phyloP scores from a whole-genome alignment of 2,888 invertebrate species.

The Odontomyia ornata region DNA sequence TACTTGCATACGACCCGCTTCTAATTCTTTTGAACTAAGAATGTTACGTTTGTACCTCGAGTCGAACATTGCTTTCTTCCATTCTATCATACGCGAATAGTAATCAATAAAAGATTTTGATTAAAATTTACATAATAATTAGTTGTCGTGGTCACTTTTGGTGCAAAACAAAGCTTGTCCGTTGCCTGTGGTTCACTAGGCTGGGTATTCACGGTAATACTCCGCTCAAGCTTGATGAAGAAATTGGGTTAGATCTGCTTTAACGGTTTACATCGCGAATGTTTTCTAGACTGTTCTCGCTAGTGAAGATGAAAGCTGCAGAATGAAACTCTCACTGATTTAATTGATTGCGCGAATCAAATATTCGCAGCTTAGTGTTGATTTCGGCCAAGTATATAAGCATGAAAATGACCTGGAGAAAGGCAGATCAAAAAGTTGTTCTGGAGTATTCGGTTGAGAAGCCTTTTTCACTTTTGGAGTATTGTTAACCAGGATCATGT shows the following conservation, averaged over 20 bases:
- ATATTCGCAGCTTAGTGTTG: not conserved
- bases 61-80: no score
- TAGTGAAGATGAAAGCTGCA: not conserved
- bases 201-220: not conserved
- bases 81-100: not conserved
- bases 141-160: slow-evolving; percentile 1
- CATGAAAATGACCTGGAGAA: slow-evolving; percentile 8
- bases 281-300: slow-evolving; percentile 14
- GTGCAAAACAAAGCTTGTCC: slow-evolving; percentile 7
- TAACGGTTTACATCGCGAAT: slow-evolving; percentile 19
- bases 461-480: not conserved
- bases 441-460: slow-evolving; percentile 4
- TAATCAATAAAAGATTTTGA: not conserved
- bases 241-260: slow-evolving; percentile 24
- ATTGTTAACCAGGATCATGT: not conserved
- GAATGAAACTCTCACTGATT: slow-evolving; percentile 31
- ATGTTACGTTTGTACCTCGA: no score
- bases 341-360: not conserved
- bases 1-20: no score
- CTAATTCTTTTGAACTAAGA: no score
- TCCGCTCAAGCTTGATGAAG: not conserved
- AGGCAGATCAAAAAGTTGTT: slow-evolving; percentile 25
- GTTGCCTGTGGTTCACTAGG: not conserved
- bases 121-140: slow-evolving; percentile 40
- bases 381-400: slow-evolving; percentile 36